These are phyloP conservation scores for Silvanus unidentatus DNA, from an alignment of 2,888 invertebrate species.

Conservation along the genomic window DNA sequence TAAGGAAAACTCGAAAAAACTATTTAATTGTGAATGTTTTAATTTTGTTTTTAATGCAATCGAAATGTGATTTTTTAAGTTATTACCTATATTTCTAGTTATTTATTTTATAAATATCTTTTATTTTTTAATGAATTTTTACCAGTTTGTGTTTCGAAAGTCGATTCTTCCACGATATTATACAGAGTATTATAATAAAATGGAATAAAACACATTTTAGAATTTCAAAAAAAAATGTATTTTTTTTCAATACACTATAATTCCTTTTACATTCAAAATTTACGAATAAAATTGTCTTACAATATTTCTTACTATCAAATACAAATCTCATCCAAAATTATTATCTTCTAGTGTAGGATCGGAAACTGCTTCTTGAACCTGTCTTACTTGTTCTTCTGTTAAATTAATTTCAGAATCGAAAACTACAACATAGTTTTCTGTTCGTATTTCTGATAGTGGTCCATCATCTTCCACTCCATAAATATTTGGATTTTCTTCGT, in stretches of 20 bases:
- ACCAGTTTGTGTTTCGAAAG: too few relatives aligned
- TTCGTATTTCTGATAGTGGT: slow-evolving; percentile 8
- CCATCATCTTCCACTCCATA: slow-evolving; percentile 12
- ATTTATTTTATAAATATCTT: too few relatives aligned
- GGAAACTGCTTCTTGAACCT: slow-evolving; percentile 6
- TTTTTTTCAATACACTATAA: too few relatives aligned
- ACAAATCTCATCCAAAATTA: slow-evolving; percentile 5
- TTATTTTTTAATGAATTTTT: too few relatives aligned
- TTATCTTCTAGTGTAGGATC: slow-evolving; percentile 9
- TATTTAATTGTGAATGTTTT: not conserved
- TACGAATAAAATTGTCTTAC: too few relatives aligned
- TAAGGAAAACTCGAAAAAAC: not conserved
- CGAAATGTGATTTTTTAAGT: not conserved
- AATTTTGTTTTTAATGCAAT: not conserved
- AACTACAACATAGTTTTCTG: slow-evolving; percentile 10
- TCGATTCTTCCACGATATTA: too few relatives aligned
- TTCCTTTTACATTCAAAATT: too few relatives aligned
- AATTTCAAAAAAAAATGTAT: too few relatives aligned
- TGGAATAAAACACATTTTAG: too few relatives aligned
- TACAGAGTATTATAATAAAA: too few relatives aligned
- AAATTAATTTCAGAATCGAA: slow-evolving; percentile 7
- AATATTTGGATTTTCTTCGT: slow-evolving; percentile 8
- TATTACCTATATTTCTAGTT: too few relatives aligned
- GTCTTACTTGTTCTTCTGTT: slow-evolving; percentile 5
- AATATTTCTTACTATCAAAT: slow-evolving; percentile 1